Evolutionary conservation across 2,888 invertebrate species (phyloP), one percentile per base, ranked within the genome.

Genomic region (Hololepta plana): DNA sequence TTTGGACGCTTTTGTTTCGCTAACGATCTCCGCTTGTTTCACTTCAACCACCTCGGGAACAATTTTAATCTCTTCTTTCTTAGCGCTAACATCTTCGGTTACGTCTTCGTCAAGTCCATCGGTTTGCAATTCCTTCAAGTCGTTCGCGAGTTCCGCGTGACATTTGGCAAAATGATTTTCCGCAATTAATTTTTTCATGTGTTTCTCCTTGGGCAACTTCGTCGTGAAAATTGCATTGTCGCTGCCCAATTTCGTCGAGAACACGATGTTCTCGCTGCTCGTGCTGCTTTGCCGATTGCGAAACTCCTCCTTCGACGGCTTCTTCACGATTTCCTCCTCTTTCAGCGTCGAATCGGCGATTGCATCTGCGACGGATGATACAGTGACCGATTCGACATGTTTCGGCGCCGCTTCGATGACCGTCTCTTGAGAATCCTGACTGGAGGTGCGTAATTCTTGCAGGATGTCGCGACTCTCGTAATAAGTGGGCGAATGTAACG

Each of bases 401-500:
- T n/a, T n/a, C n/a, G n/a, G n/a, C n/a, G n/a, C 35, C 19, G 44
- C 47, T 27, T 60, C 57, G 20, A 56, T 55, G 3, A 59, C 53
- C 4, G 62, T 60, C 24, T 62, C 60, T 43, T 62, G 61, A 4
- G 62, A 60, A 22, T 62, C 62, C 41, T 60, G 60, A 28, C 52
- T 52, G 6, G 52, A 51, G 24, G 47, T 46, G 30, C 51, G 48
- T 29, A 46, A 43, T 26, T 52, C 49, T 30, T 48, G 45, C 23
- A 48, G 32, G 26, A 43, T 28, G 24, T 37, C 34, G 28, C 39
- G 37, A 20, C 62, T 59, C 24, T 60, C 57, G 42, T 72, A 73
- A 33, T 72, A 72, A 1, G 72, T 72, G 3, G 75, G 75, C n/a
- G 76, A 75, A 35, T 72, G 74, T 30, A 79, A 47, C 1, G 77